Evolutionary conservation across 2,113 vertebrate genomes (phyloP).

Genomic region (chimpanzee (Pan troglodytes)): DNA sequence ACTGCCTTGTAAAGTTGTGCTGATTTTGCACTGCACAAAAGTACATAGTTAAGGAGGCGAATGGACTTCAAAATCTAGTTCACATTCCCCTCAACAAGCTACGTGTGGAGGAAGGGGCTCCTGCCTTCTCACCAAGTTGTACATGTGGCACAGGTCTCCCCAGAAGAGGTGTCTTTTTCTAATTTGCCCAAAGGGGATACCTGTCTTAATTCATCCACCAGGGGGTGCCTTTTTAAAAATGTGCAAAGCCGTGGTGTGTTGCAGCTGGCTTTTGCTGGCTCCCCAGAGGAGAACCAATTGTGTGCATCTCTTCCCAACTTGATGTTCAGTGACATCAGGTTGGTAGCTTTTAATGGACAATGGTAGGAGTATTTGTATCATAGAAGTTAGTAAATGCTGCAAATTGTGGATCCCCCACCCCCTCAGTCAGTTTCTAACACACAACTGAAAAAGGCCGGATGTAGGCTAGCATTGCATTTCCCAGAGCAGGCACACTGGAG

Average conservation of each 20-base stretch:
- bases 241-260: neutral
- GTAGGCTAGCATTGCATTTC: neutral
- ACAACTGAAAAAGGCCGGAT: neutral
- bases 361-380: neutral
- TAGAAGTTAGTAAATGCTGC: neutral
- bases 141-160: neutral
- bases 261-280: neutral
- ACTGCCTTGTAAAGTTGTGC: neutral
- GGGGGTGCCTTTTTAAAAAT: neutral
- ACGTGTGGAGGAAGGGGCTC: neutral
- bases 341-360: neutral
- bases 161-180: neutral
- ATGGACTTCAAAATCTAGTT: neutral
- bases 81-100: neutral
- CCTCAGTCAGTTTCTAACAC: neutral
- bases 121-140: neutral
- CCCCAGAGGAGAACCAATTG: neutral
- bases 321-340: neutral
- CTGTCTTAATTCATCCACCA: neutral
- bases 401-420: neutral
- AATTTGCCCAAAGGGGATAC: neutral
- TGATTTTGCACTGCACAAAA: neutral
- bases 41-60: neutral
- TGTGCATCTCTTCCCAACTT: neutral
- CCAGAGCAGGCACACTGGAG: neutral